Evolutionary conservation across 2,113 vertebrate species (phyloP).

Genomic region (Maccullochella peelii): DNA sequence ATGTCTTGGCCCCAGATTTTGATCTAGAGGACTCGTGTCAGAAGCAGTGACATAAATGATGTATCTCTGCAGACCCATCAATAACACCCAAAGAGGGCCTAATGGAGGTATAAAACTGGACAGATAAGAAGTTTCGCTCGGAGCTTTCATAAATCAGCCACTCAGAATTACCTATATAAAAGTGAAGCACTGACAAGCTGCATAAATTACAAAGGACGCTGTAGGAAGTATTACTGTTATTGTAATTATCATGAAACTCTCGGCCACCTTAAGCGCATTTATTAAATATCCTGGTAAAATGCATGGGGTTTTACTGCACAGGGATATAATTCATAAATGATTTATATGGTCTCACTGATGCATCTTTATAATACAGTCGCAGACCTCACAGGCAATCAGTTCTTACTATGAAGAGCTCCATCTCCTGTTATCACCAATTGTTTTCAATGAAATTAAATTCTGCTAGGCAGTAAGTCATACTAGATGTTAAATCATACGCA

Average conservation of each 20-base stretch:
- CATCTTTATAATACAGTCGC: slow-evolving; percentile 21
- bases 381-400: slow-evolving; percentile 18
- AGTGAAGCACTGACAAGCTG: slow-evolving; percentile 65
- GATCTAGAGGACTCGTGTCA: slow-evolving; percentile 75
- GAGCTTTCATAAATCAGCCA: slow-evolving; percentile 81
- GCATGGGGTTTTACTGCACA: slow-evolving; percentile 32
- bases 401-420: slow-evolving; percentile 14
- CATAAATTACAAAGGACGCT: slow-evolving; percentile 74
- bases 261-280: slow-evolving; percentile 48
- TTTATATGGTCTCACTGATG: slow-evolving; percentile 25
- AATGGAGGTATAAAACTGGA: slow-evolving; percentile 84
- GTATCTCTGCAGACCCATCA: slow-evolving; percentile 81
- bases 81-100: slow-evolving; percentile 81
- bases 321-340: slow-evolving; percentile 40
- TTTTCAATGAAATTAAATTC: slow-evolving; percentile 23
- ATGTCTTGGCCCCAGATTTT: slow-evolving; percentile 58
- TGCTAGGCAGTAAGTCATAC: background rate
- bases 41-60: slow-evolving; percentile 82
- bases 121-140: slow-evolving; percentile 82
- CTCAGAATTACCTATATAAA: slow-evolving; percentile 81
- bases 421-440: slow-evolving; percentile 13
- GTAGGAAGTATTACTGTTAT: slow-evolving; percentile 70
- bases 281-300: slow-evolving; percentile 63
- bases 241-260: slow-evolving; percentile 62
- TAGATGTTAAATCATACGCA: background rate